A percentile compares a stretch with the other conserved stretches of the same genome.
phyloP scores from a whole-genome alignment of 2,888 invertebrate genomes.

The Meandrusa payeni region DNA sequence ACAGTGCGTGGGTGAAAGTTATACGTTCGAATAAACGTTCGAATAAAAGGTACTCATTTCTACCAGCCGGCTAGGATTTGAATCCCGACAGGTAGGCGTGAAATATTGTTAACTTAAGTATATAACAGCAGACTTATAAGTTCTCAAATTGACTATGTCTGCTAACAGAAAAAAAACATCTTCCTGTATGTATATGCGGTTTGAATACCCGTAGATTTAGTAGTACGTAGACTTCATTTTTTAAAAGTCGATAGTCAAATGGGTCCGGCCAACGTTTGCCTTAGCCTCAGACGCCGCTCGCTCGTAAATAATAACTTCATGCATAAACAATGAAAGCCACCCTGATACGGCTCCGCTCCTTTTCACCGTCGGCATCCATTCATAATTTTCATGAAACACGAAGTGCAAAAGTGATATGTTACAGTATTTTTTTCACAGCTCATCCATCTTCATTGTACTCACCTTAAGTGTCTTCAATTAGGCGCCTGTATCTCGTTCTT shows the following conservation, averaged over 20 bases:
- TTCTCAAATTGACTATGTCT: too few relatives aligned
- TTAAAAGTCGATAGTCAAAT: slow-evolving; percentile 7
- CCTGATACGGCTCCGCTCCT: slow-evolving; percentile 41
- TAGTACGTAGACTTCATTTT: too few relatives aligned
- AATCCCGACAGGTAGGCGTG: too few relatives aligned
- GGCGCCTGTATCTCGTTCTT: slow-evolving; percentile 5
- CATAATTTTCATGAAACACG: slow-evolving; percentile 46
- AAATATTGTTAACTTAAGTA: too few relatives aligned
- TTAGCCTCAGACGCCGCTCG: slow-evolving; percentile 28
- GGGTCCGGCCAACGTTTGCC: slow-evolving; percentile 28
- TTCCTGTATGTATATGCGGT: too few relatives aligned
- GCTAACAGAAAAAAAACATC: too few relatives aligned
- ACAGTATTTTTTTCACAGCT: slow-evolving; percentile 17
- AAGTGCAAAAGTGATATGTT: slow-evolving; percentile 22
- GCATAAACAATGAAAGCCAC: slow-evolving; percentile 62
- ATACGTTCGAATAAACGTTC: too few relatives aligned
- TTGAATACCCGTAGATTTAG: too few relatives aligned
- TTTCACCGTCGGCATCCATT: slow-evolving; percentile 43
- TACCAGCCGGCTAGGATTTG: too few relatives aligned
- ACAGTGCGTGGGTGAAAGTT: too few relatives aligned
- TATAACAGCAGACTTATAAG: too few relatives aligned
- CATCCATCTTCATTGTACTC: slow-evolving; percentile 21
- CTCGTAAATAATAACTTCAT: slow-evolving; percentile 70
- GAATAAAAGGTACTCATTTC: too few relatives aligned
- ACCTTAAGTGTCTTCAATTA: slow-evolving; percentile 18